Percentiles rank a stretch among this genome's conserved stretches.
phyloP scores from a whole-genome alignment of 2,888 invertebrate species.

The Falcaria lacertinaria region DNA sequence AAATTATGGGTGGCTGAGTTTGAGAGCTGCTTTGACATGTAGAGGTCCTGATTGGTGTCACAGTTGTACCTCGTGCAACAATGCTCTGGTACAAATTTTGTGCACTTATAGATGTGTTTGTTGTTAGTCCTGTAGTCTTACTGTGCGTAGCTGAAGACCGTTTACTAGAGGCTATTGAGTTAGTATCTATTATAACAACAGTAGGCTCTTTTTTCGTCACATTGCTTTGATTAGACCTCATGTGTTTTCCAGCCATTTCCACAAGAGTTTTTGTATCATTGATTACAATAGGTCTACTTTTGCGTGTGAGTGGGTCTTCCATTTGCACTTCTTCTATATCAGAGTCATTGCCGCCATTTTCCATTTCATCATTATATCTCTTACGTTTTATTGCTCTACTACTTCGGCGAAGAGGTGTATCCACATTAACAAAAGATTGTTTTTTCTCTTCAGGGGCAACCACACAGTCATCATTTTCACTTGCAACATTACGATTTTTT shows the following conservation, averaged over 20 bases:
- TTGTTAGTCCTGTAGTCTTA: slow-evolving; percentile 32
- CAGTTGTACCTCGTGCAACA: slow-evolving; percentile 60
- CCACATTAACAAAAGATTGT: not conserved
- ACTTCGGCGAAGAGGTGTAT: slow-evolving; percentile 40
- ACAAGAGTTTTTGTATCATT: slow-evolving; percentile 86
- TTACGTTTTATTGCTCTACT: slow-evolving; percentile 74
- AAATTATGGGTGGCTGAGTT: slow-evolving; percentile 77
- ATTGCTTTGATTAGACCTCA: slow-evolving; percentile 30
- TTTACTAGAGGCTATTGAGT: slow-evolving; percentile 81
- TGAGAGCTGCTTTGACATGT: slow-evolving; percentile 38
- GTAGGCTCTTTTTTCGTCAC: slow-evolving; percentile 84
- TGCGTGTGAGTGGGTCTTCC: slow-evolving; percentile 74
- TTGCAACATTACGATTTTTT: slow-evolving; percentile 63
- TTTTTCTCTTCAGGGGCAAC: slow-evolving; percentile 43
- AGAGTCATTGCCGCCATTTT: slow-evolving; percentile 79
- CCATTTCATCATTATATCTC: slow-evolving; percentile 73
- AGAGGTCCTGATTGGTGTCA: slow-evolving; percentile 50
- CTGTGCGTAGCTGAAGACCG: slow-evolving; percentile 78
- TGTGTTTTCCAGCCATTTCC: slow-evolving; percentile 82
- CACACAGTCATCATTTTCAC: slow-evolving; percentile 72
- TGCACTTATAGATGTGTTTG: slow-evolving; percentile 76
- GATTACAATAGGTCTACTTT: slow-evolving; percentile 77
- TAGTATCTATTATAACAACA: slow-evolving; percentile 88
- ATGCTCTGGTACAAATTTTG: slow-evolving; percentile 82
- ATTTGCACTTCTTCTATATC: slow-evolving; percentile 83